Base-by-base conservation (phyloP, 2,888 invertebrate genomes). In the Xestoiulus laeticollis region DNA sequence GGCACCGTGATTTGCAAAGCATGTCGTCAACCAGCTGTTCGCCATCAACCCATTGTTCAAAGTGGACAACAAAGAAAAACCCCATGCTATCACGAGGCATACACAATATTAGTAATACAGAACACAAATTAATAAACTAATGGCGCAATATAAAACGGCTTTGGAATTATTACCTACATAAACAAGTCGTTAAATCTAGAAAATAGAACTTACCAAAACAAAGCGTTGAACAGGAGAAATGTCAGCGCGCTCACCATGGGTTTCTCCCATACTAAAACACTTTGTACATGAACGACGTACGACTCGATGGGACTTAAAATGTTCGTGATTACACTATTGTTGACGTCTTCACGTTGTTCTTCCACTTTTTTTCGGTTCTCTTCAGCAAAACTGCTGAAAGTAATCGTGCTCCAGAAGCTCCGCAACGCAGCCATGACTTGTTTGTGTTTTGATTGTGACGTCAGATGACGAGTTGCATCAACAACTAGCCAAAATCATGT, bases 181-280 rank as follows among this genome's bases (percentile, higher is more conserved):
- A 26, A 30, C 1, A 32, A 78, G 26, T 5, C 8, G 68, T 8
- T 26, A 0, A 26, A 12, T 26, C 12, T 14, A 16, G 3, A 53
- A 59, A 48, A 26, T 5, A 53, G n/a, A 26, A 90, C 91, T 90
- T 90, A 92, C 92, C 92, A 92, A 91, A 92, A 92, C 88, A 92
- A 89, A 87, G 91, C 89, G 90, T 92, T 92, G 87, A 92, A 90
- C 87, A 90, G 88, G 26, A 91, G 89, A 88, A 92, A 90, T 87
- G 91, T 90, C 59, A 91, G 89, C 16, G 91, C 91, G 89, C 92
- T 91, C 88, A 90, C 89, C 32, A 89, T 90, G 16, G 92, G 92
- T 88, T 91, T 91, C 89, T 92, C 92, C 92, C 92, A 92, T 53
- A 92, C 92, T 78, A 92, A 90, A 32, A 92, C 89, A 88, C 92